Evolutionary conservation across 2,797 vertebrate genomes (phyloP), one percentile per base, ranked within the genome.

Genomic region (Karalla daura): DNA sequence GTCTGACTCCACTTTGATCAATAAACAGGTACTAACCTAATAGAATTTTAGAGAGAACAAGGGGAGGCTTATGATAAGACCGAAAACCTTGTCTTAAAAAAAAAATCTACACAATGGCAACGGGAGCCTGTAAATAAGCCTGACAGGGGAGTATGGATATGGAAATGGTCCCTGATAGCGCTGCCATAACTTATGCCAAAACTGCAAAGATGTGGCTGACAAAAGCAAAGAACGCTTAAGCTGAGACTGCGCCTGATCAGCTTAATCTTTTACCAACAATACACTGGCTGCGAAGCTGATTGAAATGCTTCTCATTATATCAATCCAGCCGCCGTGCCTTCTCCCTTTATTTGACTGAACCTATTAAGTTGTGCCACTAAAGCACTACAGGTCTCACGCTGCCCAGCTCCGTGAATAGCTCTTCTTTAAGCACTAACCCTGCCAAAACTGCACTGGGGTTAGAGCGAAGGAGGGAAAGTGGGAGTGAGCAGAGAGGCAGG

Each of bases 21-120:
- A 92, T 93, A 93, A 89, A 89, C 83, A 82, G 80, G 87, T 85
- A 84, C 78, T 84, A 84, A 88, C 81, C 68, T 84, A 88, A 92
- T 89, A 70, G 63, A 81, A 83, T 80, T 87, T 87, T 46, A 78
- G 84, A 66, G 72, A 71, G 73, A 89, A 85, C 84, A 85, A 60
- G 61, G 69, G 47, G 54, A 63, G 62, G 55, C 68, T 74, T 65
- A 64, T 70, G 74, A 80, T 83, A 78, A 75, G 64, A 74, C 63
- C 67, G 44, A 27, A 71, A 74, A 51, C 62, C 41, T 64, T 47
- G 69, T 64, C 54, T 66, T 63, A 65, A 67, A 58, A 66, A 65
- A 67, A 58, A 67, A 64, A 62, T 73, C 41, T 30, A 51, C 37
- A 36, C 15, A 39, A 56, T 37, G 63, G 45, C 50, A 70, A 67